Evolutionary conservation across 1,140 invertebrate genomes (phyloP), one percentile per base, ranked within the genome.

Genomic region (Leptinotarsa lineolata): DNA sequence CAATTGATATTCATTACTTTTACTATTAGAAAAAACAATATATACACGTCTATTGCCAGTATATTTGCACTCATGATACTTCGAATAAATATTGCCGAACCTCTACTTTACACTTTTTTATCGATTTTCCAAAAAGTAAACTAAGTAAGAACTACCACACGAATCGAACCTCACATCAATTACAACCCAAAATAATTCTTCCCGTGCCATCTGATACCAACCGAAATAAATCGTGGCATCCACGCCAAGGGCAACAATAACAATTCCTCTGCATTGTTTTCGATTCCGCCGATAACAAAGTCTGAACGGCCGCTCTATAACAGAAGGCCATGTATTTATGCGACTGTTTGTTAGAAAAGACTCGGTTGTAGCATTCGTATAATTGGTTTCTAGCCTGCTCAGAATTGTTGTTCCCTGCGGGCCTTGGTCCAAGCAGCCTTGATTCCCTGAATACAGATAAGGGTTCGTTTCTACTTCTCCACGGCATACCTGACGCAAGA

Each of bases 401-500:
- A 54, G 48, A 54, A 18, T 54, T 54, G 48, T 54, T 54, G 48
- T 54, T 54, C 48, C 48, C 48, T 15, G 15, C 1, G 48, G 48
- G 4, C 48, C n/a, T 54, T 3, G 4, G 48, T 16, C 48, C 16
- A 54, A 16, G 15, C n/a, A 5, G n/a, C 15, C 48, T 18, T 54
- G 48, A 54, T 54, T 54, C 48, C 48, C 48, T 54, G 48, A 54
- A 54, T 54, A 54, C 48, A 54, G 48, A 54, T 54, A 54, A 54
- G 48, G 15, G 48, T 18, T 54, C 48, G n/a, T 0, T 54, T 18
- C 15, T 54, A 16, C 48, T 54, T 54, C 16, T 54, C 48, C 4
- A 18, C n/a, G 48, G 48, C 4, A 15, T 54, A 54, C 48, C 48
- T 54, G 48, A 54, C 15, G 48, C 48, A 54, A 18, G 48, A 18